Evolutionary conservation across 2,888 invertebrate species (phyloP), one percentile per base, ranked within the genome.

Genomic region (Eupithecia pulchellata): DNA sequence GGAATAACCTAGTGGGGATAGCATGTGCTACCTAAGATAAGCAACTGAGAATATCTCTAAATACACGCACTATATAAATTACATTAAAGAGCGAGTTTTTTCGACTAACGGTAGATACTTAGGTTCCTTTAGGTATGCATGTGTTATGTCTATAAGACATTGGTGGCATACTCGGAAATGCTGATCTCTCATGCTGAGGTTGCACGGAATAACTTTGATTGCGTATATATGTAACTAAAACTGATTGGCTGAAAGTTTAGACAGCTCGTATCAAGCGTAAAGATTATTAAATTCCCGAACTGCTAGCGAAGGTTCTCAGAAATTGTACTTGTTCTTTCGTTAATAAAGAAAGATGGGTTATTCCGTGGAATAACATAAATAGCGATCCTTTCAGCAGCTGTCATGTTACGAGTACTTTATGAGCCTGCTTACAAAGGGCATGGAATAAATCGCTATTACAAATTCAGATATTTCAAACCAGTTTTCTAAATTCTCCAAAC

Each of bases 1-100:
- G 86, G 86, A 88, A 89, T 89, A 86, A 82, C 81, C 80, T 32
- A 32, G 32, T 61, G 17, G 30, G 34, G 61, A 13, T 61, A 61
- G 25, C 20, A 60, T 30, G 60, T 60, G 30, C 32, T 60, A n/a
- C 27, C 32, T 34, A 13, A 32, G 34, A 60, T 52, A 52, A 52
- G 25, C 52, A 52, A 52, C 52, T 52, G 52, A 25, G 52, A 52
- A 47, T 20, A 20, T 25, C 25, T 52, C 25, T 52, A 52, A 52
- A 52, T 25, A 11, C 11, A 52, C 52, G 20, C 52, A 52, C 25
- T 25, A 52, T 11, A 52, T 52, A 52, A 52, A 52, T 25, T 11
- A 47, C 20, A n/a, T 20, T 20, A 9, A 25, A 4, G 11, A 25
- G 52, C 52, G 20, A 25, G 52, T 52, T 52, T 52, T 47, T 47